Conservation (phyloP, 2,113 vertebrate species). For the Mormyrus iriodes region DNA sequence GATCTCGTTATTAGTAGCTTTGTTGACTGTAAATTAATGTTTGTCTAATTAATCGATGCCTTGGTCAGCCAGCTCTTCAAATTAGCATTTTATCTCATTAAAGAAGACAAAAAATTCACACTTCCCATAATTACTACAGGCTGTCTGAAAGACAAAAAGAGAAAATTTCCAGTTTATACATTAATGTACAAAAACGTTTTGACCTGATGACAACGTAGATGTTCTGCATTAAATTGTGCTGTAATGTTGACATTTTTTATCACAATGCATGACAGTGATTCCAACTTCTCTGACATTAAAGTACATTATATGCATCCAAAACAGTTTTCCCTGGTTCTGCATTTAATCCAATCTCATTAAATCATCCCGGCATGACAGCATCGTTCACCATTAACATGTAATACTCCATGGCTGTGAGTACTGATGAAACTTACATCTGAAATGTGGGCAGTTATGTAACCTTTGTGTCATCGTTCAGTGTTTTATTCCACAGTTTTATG, state of each 20-base stretch:
- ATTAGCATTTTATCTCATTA: slow-evolving; percentile 90
- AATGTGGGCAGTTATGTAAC: background rate
- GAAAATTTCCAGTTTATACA: background rate
- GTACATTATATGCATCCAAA: background rate
- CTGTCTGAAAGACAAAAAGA: background rate
- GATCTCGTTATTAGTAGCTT: slow-evolving; percentile 85
- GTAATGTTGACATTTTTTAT: background rate
- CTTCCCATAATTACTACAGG: background rate
- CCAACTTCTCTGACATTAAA: background rate
- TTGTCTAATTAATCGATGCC: slow-evolving; percentile 99
- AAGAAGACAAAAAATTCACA: background rate
- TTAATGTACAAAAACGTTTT: background rate
- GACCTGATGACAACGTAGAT: background rate
- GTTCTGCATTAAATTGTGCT: background rate
- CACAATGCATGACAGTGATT: background rate
- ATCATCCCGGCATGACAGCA: background rate
- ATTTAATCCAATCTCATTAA: background rate
- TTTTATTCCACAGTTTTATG: background rate
- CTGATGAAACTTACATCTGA: slow-evolving; percentile 38
- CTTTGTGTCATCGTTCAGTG: background rate
- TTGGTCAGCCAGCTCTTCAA: slow-evolving; percentile 97
- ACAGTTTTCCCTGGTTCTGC: background rate
- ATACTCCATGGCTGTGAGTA: background rate
- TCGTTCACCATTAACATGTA: background rate
- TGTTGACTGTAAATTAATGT: slow-evolving; percentile 95